phyloP scores from a whole-genome alignment of 2,888 invertebrate genomes.

The Opisthograptis luteolata region DNA sequence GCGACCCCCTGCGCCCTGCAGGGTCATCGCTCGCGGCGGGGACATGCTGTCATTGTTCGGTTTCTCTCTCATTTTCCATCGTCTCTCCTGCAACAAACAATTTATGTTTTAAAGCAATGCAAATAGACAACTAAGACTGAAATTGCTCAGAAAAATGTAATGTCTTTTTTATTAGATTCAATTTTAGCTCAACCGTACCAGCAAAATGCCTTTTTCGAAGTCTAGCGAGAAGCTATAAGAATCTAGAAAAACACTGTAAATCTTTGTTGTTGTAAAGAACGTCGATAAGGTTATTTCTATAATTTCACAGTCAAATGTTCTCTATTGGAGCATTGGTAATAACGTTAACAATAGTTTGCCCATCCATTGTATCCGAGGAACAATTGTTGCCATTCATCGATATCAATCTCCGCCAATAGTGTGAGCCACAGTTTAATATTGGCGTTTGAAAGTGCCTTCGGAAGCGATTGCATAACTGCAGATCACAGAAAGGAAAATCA shows the following conservation, averaged over 20 bases:
- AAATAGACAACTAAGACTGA: slow-evolving; percentile 17
- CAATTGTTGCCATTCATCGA: slow-evolving; percentile 47
- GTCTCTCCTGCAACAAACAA: slow-evolving; percentile 74
- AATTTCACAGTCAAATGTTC: slow-evolving; percentile 8
- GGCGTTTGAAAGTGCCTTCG: slow-evolving; percentile 41
- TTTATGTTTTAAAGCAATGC: slow-evolving; percentile 23
- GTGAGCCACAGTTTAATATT: slow-evolving; percentile 54
- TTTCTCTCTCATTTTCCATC: slow-evolving; percentile 77
- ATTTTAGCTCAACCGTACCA: background rate
- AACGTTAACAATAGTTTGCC: slow-evolving; percentile 38
- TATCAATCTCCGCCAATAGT: slow-evolving; percentile 47
- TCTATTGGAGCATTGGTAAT: slow-evolving; percentile 15
- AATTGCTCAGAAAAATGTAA: slow-evolving; percentile 15
- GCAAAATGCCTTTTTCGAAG: background rate
- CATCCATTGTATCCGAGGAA: slow-evolving; percentile 43
- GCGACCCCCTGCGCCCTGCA: slow-evolving; percentile 65
- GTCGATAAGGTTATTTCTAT: background rate
- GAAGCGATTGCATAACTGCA: slow-evolving; percentile 41
- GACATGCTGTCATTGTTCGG: slow-evolving; percentile 79
- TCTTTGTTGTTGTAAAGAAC: too few relatives aligned
- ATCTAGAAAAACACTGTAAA: background rate
- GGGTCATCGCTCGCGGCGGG: slow-evolving; percentile 79
- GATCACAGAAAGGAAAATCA: slow-evolving; percentile 43
- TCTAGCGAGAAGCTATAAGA: background rate
- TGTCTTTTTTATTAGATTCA: slow-evolving; percentile 7